Evolutionary conservation across 2,113 vertebrate species (phyloP).

Genomic region (Carettochelys insculpta): DNA sequence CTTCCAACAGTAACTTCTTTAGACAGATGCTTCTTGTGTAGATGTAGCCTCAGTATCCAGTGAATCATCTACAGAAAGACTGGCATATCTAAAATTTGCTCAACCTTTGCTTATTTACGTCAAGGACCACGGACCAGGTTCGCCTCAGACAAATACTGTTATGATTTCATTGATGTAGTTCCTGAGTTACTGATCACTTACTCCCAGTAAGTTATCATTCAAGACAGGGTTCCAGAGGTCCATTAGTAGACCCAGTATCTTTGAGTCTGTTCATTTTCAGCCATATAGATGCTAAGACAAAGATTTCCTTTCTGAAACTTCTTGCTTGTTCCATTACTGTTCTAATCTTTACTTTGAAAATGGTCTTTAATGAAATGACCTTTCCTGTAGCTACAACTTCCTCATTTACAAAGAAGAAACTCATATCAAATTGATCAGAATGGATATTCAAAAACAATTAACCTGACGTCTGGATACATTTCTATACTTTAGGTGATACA

Average conservation of each 20-base stretch:
- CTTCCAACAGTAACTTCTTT: too few relatives aligned
- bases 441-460: constrained; percentile 2
- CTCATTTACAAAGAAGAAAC: constrained; percentile 7
- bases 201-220: background rate
- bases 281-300: background rate
- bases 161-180: background rate
- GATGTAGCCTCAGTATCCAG: background rate
- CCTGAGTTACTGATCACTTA: background rate
- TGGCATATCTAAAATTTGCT: background rate
- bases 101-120: background rate
- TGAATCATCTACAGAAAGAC: background rate
- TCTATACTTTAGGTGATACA: background rate
- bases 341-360: constrained; percentile 4
- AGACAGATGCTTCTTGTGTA: too few relatives aligned
- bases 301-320: background rate
- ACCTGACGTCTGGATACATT: background rate
- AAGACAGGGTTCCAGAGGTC: background rate
- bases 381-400: background rate
- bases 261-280: background rate
- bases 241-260: background rate
- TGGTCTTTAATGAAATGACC: background rate
- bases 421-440: background rate
- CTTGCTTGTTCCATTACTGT: background rate
- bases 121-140: background rate
- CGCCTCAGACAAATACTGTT: background rate